phyloP scores from a whole-genome alignment of 2,888 invertebrate genomes.

The Dryocosmus kuriphilus region DNA sequence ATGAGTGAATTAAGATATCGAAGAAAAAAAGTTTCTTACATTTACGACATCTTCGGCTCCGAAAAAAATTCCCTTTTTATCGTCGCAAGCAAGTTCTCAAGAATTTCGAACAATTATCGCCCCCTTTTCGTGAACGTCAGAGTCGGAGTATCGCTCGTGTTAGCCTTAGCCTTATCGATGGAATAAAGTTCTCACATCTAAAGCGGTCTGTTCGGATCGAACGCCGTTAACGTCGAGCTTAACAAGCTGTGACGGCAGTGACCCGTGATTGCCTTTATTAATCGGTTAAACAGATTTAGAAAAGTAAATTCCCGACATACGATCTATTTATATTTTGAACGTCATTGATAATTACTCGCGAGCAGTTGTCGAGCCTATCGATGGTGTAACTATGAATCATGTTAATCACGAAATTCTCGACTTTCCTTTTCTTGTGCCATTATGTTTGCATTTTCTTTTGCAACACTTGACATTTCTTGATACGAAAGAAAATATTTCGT shows the following conservation, averaged over 20 bases:
- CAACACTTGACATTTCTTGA: too few relatives aligned
- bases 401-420: too few relatives aligned
- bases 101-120: constrained; percentile 23
- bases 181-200: constrained; percentile 52
- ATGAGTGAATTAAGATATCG: too few relatives aligned
- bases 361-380: neutral
- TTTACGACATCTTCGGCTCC: neutral
- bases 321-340: constrained; percentile 14
- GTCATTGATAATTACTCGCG: neutral
- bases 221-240: constrained; percentile 46
- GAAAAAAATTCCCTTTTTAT: neutral
- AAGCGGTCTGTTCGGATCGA: constrained; percentile 18
- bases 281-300: constrained; percentile 62
- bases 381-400: too few relatives aligned
- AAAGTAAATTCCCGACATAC: constrained; percentile 35
- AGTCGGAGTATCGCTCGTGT: constrained; percentile 5
- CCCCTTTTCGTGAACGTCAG: neutral
- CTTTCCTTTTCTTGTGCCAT: too few relatives aligned
- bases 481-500: too few relatives aligned
- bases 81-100: constrained; percentile 1
- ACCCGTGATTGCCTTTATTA: constrained; percentile 66
- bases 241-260: constrained; percentile 60
- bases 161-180: constrained; percentile 48
- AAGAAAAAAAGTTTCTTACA: neutral
- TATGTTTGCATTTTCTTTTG: too few relatives aligned